These are phyloP conservation scores for Crocidura indochinensis DNA, from an alignment of 2,797 vertebrate genomes.

Conservation along the genomic window DNA sequence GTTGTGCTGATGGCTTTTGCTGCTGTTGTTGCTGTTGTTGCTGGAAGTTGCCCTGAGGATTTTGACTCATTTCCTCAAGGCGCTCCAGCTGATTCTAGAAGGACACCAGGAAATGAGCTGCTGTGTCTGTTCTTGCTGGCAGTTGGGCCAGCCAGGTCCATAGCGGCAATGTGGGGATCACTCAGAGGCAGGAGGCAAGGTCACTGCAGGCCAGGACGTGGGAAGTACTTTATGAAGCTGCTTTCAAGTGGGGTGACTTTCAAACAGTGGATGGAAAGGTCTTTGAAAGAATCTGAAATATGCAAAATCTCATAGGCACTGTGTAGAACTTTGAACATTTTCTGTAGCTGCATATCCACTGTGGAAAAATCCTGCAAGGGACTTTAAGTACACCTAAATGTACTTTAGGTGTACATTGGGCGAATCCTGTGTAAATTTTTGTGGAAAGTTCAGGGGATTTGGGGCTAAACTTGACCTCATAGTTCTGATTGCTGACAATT, in stretches of 20 bases:
- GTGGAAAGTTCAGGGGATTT: background rate
- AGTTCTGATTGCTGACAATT: constrained; percentile 38
- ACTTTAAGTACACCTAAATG: background rate
- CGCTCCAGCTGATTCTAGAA: constrained; percentile 88
- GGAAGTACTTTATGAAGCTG: constrained; percentile 60
- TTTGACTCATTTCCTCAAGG: constrained; percentile 92
- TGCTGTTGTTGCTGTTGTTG: constrained; percentile 81
- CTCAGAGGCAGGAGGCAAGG: background rate
- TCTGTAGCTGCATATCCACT: background rate
- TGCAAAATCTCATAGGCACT: constrained; percentile 48
- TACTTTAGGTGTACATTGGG: constrained; percentile 1
- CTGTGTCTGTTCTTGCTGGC: constrained; percentile 77
- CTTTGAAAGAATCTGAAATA: constrained; percentile 53
- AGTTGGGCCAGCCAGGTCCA: constrained; percentile 69
- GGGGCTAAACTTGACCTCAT: background rate
- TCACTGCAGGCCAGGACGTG: background rate
- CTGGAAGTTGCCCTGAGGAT: constrained; percentile 89
- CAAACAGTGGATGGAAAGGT: constrained; percentile 52
- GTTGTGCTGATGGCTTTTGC: constrained; percentile 84
- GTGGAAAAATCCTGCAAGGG: background rate
- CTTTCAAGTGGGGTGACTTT: constrained; percentile 66
- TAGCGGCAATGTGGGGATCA: background rate
- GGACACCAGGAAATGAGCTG: constrained; percentile 88
- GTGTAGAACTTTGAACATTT: constrained; percentile 50
- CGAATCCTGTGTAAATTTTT: background rate